phyloP scores from a whole-genome alignment of 2,888 invertebrate genomes.

The Lymantria dispar region DNA sequence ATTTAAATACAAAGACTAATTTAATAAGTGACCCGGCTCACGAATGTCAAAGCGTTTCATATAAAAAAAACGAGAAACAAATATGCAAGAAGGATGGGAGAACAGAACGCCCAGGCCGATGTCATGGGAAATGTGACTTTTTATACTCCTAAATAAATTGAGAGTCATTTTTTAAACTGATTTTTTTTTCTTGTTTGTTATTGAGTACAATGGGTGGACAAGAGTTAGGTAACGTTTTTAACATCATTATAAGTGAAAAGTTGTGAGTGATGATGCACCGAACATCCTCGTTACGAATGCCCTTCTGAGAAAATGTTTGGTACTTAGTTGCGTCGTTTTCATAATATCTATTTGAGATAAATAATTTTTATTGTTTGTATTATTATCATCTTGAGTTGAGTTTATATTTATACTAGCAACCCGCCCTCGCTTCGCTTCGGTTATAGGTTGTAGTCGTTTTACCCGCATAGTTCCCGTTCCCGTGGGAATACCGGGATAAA shows the following conservation, averaged over 20 bases:
- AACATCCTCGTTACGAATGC: constrained; percentile 15
- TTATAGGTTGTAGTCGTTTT: too few species aligned
- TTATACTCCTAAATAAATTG: constrained; percentile 78
- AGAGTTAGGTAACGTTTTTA: constrained; percentile 78
- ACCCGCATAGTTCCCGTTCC: too few species aligned
- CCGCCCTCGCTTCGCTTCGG: too few species aligned
- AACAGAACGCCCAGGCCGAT: constrained; percentile 66
- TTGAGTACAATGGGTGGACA: constrained; percentile 80
- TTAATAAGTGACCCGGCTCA: constrained; percentile 79
- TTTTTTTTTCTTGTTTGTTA: constrained; percentile 67
- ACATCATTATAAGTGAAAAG: constrained; percentile 81
- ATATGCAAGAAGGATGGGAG: constrained; percentile 66
- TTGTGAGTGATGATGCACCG: constrained; percentile 66
- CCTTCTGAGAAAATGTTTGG: constrained; percentile 24
- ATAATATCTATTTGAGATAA: neutral
- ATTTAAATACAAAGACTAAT: constrained; percentile 82
- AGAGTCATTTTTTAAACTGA: constrained; percentile 73
- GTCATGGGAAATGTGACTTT: constrained; percentile 74
- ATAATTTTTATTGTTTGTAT: neutral
- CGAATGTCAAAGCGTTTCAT: constrained; percentile 75
- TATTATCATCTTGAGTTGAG: too few species aligned
- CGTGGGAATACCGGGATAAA: too few species aligned
- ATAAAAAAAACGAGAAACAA: constrained; percentile 71
- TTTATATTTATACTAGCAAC: too few species aligned
- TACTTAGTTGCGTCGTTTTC: neutral